A percentile compares a stretch with the other conserved stretches of the same genome.
These are phyloP conservation scores for Drosophila bocki DNA, from an alignment of 1,140 invertebrate species.

Conservation along the genomic window DNA sequence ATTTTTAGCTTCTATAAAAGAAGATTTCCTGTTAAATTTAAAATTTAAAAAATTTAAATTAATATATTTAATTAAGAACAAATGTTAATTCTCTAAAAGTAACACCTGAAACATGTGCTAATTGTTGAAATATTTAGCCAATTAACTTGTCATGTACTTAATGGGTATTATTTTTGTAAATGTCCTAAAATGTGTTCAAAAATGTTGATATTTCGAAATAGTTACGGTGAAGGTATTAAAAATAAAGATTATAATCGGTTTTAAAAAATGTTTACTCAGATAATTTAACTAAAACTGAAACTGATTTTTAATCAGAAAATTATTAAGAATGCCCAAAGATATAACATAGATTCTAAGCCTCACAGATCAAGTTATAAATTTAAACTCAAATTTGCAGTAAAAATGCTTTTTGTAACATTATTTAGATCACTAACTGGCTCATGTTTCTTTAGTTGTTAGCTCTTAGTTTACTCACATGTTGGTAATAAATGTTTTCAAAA, in stretches of 20 bases:
- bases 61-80: neutral
- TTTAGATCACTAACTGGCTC: constrained; percentile 2
- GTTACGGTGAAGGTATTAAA: neutral
- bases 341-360: neutral
- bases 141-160: constrained; percentile 21
- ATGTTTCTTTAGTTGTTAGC: constrained; percentile 6
- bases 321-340: neutral
- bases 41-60: too few relatives aligned
- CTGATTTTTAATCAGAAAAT: neutral
- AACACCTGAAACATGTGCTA: neutral
- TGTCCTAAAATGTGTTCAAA: constrained; percentile 6
- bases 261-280: neutral
- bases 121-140: constrained; percentile 2
- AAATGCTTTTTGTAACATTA: neutral
- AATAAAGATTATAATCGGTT: neutral
- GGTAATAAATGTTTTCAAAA: constrained; percentile 46
- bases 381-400: neutral
- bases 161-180: constrained; percentile 13
- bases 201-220: neutral
- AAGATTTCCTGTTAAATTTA: too few relatives aligned
- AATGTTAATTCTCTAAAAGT: neutral
- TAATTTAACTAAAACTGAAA: neutral
- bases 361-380: neutral
- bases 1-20: too few relatives aligned
- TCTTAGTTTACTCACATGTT: constrained; percentile 28